Conservation (phyloP, 2,888 invertebrate genomes). For the Thereva unica region DNA sequence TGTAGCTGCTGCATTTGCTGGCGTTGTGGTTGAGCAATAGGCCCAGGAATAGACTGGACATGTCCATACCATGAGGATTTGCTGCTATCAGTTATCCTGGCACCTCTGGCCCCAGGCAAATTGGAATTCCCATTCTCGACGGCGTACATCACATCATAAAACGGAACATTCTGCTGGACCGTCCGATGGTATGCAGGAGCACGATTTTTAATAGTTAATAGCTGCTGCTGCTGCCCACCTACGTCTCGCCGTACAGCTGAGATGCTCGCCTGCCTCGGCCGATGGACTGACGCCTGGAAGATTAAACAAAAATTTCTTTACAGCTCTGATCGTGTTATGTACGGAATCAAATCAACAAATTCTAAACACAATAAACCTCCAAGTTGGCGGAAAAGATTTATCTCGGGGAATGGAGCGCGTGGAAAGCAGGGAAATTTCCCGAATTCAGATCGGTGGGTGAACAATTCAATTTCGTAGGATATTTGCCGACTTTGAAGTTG, state of each 20-base stretch:
- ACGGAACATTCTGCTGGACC: conserved; percentile 20
- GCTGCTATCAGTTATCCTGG: not conserved
- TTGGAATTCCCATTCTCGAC: conserved; percentile 38
- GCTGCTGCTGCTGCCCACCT: conserved; percentile 23
- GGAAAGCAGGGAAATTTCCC: conserved; percentile 3
- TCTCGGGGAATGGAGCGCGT: conserved; percentile 5
- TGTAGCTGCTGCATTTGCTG: not conserved
- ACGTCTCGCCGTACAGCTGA: conserved; percentile 48
- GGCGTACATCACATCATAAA: conserved; percentile 17
- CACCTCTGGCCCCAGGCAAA: not conserved
- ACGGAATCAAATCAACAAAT: conserved; percentile 13
- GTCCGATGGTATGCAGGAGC: conserved; percentile 25
- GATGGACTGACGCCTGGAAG: conserved; percentile 51
- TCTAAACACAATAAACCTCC: conserved; percentile 6
- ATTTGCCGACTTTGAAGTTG: conserved; percentile 14
- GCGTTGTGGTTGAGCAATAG: conserved; percentile 44
- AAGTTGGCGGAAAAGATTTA: conserved; percentile 2
- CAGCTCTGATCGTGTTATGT: not conserved
- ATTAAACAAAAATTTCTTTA: conserved; percentile 3
- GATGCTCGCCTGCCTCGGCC: conserved; percentile 49
- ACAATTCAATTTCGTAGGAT: not conserved
- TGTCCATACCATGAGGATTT: conserved; percentile 16
- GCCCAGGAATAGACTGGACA: conserved; percentile 47
- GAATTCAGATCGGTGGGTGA: conserved; percentile 1
- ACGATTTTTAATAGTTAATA: conserved; percentile 38